A percentile compares a stretch with the other conserved stretches of the same genome.
Evolutionary conservation across 2,888 invertebrate species (phyloP).

Genomic region (Andrena praecox): DNA sequence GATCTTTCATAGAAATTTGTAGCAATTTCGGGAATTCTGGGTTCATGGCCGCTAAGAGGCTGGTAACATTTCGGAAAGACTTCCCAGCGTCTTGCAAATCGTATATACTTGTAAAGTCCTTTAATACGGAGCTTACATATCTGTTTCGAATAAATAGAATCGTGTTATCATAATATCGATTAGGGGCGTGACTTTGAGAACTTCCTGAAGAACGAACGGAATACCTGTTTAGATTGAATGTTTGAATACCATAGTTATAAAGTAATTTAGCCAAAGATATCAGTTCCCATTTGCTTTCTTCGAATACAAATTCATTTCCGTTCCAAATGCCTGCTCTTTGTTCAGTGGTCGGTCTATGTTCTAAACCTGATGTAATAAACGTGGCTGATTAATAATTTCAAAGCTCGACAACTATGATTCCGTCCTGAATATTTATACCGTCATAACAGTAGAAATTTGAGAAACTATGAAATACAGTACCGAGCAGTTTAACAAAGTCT

Average conservation of each 20-base stretch:
- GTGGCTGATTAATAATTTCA: slow-evolving; percentile 1
- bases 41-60: slow-evolving; percentile 86
- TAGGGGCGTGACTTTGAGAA: slow-evolving; percentile 52
- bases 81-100: slow-evolving; percentile 85
- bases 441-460: slow-evolving; percentile 6
- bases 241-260: slow-evolving; percentile 87
- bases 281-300: slow-evolving; percentile 85
- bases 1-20: slow-evolving; percentile 80
- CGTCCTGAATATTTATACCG: slow-evolving; percentile 18
- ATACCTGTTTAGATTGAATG: slow-evolving; percentile 84
- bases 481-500: slow-evolving; percentile 86
- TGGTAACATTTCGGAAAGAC: slow-evolving; percentile 85
- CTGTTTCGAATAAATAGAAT: slow-evolving; percentile 62
- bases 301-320: slow-evolving; percentile 86
- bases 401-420: not conserved
- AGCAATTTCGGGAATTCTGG: slow-evolving; percentile 85
- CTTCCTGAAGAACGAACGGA: slow-evolving; percentile 31
- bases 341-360: slow-evolving; percentile 67
- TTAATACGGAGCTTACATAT: slow-evolving; percentile 71
- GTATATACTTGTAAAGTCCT: slow-evolving; percentile 86
- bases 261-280: slow-evolving; percentile 85
- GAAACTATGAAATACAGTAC: slow-evolving; percentile 77
- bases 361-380: slow-evolving; percentile 77
- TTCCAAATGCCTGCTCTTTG: slow-evolving; percentile 85
- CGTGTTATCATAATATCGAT: slow-evolving; percentile 2